Evolutionary conservation across 2,797 vertebrate genomes (phyloP), one percentile per base, ranked within the genome.

Genomic region (Etheostoma perlongum): DNA sequence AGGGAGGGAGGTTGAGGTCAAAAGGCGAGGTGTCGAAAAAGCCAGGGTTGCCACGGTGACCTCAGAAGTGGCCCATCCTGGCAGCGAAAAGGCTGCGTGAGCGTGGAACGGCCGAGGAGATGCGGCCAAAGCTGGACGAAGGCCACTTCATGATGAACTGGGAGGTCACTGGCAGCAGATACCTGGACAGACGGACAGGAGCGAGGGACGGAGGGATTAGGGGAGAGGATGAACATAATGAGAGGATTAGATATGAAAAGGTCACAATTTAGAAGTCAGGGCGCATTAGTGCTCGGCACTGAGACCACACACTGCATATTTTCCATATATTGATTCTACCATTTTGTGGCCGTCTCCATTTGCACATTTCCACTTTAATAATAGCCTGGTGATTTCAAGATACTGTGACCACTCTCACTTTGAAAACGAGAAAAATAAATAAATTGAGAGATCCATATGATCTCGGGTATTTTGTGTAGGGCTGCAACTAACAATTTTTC

Each of bases 81-180:
- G 96, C 93, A 78, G 97, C 94, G 84, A 98, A 95, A 93, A 98
- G 95, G 94, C 97, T 95, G 92, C 89, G 96, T 78, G 96, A 95
- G 76, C 93, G 96, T 80, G 96, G 94, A 93, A 93, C 81, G 87
- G 95, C 96, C 23, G 96, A 93, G 70, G 97, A 94, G 86, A 91
- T 92, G 85, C 95, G 95, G 92, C 95, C 95, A 88, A 95, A 91
- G 94, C 93, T 97, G 94, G 96, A 96, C 62, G 93, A 95, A 90
- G 97, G 95, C 94, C 97, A 95, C 95, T 97, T 98, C 93, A 97
- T 89, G 94, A 97, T 95, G 95, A 99, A 96, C 90, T 97, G 97
- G 92, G 97, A 96, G 90, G 97, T 96, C 94, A 97, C 96, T 95
- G 97, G 96, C 94, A 99, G 94, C 93, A 97, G 96, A 96, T 95